Evolutionary conservation across 2,888 invertebrate genomes (phyloP), one percentile per base, ranked within the genome.

Genomic region (Ophion obscuratus): DNA sequence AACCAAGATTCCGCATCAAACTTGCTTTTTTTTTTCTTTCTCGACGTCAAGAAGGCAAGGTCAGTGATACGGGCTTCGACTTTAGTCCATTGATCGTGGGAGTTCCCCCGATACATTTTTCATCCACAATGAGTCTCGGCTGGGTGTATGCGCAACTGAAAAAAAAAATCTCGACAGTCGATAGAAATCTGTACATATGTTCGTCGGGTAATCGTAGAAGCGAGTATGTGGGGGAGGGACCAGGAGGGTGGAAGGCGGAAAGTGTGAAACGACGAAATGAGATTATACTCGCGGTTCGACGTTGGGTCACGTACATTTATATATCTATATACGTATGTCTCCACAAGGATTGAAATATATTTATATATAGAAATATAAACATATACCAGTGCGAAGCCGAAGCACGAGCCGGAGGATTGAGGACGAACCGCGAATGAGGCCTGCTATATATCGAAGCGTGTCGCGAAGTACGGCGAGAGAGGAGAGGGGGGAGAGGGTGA

Each of bases 211-310:
- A 70, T 44, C 20, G 36, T 71, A 81, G 27, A 67, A n/a, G 40
- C 53, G 53, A 14, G 53, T 24, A 24, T 24, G 24, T 14, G 2
- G 53, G 17, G 0, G 11, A 5, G 53, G 17, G 40, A 40, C 40
- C 9, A 9, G 40, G 40, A 53, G 75, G 70, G 59, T 59, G 24
- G n/a, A 36, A 53, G 73, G 83, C 82, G 84, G 80, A 88, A 88
- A 88, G 87, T 81, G 84, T 68, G 71, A 88, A 86, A 88, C 85
- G 86, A 88, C 86, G 82, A 78, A 78, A 79, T 70, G 44, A 79
- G 67, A 83, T 83, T 64, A 79, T 71, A 64, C 66, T 76, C 71
- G 40, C 27, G 64, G 24, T 59, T 36, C 59, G 27, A 73, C 57
- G 57, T 68, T 57, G 36, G 47, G 47, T 71, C 71, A 79, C 59